A percentile compares a stretch with the other conserved stretches of the same genome.
Conservation (phyloP, 2,797 vertebrate genomes). For the Agapornis canus region DNA sequence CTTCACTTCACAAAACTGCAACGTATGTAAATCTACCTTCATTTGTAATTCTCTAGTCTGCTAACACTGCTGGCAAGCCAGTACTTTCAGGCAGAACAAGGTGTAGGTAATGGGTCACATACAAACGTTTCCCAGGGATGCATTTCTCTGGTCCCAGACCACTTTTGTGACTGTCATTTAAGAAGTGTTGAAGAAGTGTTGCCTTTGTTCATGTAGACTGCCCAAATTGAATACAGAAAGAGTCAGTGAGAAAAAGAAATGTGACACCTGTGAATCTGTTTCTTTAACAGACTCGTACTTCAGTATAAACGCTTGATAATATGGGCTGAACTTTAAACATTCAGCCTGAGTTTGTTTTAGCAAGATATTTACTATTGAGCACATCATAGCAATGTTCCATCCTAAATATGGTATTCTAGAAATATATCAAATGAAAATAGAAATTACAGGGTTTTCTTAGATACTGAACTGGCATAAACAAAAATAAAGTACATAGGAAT, state of each 20-base stretch:
- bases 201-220: neutral
- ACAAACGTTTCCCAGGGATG: neutral
- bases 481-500: neutral
- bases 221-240: neutral
- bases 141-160: neutral
- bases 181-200: neutral
- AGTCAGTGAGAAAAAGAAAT: neutral
- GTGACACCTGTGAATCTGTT: neutral
- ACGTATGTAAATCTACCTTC: neutral
- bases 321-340: neutral
- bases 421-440: neutral
- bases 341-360: neutral
- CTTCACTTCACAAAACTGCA: neutral
- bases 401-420: neutral
- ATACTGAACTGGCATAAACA: neutral
- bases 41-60: neutral
- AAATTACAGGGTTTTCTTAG: neutral
- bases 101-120: neutral
- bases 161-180: neutral
- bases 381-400: neutral
- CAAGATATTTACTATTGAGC: neutral
- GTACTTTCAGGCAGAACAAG: neutral
- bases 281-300: neutral
- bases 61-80: neutral
- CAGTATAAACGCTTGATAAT: neutral